Evolutionary conservation across 2,113 vertebrate genomes (phyloP), one percentile per base, ranked within the genome.

Genomic region (Oryzias curvinotus): DNA sequence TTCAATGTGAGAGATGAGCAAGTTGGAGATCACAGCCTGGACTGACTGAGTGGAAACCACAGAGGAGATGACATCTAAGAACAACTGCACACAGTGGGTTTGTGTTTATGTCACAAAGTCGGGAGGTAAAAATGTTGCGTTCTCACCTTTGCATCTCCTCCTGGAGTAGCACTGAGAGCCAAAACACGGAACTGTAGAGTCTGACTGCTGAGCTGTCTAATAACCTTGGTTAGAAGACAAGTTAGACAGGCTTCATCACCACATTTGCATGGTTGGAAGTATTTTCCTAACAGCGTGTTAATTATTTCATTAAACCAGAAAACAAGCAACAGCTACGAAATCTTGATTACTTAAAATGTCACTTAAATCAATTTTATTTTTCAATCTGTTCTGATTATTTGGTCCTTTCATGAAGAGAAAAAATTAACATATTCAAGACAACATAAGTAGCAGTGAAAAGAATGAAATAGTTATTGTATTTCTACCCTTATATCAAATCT

Each of bases 101-200:
- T 13, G 7, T 23, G 19, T 47, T 19, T n/a, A 48, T 10, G 17
- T 52, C 5, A 21, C 14, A 53, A 36, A 6, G 46, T 23, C n/a
- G 10, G 14, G 4, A 53, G 7, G 25, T 4, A 21, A 30, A 58
- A 30, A 21, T 7, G 13, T 4, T 19, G 36, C 30, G 13, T 28
- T 48, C 88, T 90, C 71, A 96, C 97, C 92, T 96, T 96, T 23
- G 92, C 62, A 60, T 98, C 95, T 52, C 93, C 95, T 16, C 97
- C 97, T 7, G 97, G 97, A 2, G 96, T 99, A 36, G 97, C 97
- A 71, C 91, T 99, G 1, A 99, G 92, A 76, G 96, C 97, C 84
- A 99, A 77, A 68, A 98, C 68, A 16, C 97, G 93, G 78, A 99
- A 98, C 0, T 97, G 94, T 3, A 43, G 80, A 0, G 92, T 94